phyloP scores from a whole-genome alignment of 1,140 invertebrate species.

The Lordiphosa clarofinis region DNA sequence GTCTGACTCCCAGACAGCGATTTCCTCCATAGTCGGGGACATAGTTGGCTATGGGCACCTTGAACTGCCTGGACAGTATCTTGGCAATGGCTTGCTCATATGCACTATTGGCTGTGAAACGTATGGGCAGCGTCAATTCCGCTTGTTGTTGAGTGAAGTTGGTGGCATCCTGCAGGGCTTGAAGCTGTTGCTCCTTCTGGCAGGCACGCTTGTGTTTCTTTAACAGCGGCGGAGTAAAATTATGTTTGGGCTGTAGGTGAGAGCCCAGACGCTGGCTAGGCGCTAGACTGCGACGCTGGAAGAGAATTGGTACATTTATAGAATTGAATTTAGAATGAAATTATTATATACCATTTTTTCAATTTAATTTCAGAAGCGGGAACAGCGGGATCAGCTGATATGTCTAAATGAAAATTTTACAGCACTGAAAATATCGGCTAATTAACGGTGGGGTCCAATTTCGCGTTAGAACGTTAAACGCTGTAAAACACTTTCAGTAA shows the following conservation, averaged over 20 bases:
- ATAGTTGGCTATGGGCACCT: conserved; percentile 97
- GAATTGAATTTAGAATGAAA: not conserved
- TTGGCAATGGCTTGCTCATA: conserved; percentile 87
- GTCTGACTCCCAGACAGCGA: conserved; percentile 85
- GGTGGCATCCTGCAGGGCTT: conserved; percentile 28
- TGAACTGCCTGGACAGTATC: conserved; percentile 94
- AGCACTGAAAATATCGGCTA: too few species aligned
- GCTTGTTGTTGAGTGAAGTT: conserved; percentile 6
- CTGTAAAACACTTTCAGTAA: too few species aligned
- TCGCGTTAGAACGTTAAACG: too few species aligned
- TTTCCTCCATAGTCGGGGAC: conserved; percentile 83
- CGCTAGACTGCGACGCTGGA: conserved; percentile 66
- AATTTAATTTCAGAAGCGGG: conserved; percentile 1
- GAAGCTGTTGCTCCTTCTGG: conserved; percentile 46
- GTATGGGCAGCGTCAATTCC: conserved; percentile 36
- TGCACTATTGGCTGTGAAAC: conserved; percentile 78
- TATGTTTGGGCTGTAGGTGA: conserved; percentile 29
- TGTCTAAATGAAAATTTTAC: too few species aligned
- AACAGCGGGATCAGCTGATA: too few species aligned
- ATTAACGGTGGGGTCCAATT: too few species aligned
- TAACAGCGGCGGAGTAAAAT: conserved; percentile 58
- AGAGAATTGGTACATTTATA: not conserved
- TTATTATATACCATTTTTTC: conserved; percentile 38
- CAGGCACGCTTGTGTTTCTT: conserved; percentile 66
- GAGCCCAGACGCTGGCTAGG: conserved; percentile 59